A percentile compares a stretch with the other conserved stretches of the same genome.
phyloP scores from a whole-genome alignment of 2,113 vertebrate genomes.

The Bubalus kerabau region DNA sequence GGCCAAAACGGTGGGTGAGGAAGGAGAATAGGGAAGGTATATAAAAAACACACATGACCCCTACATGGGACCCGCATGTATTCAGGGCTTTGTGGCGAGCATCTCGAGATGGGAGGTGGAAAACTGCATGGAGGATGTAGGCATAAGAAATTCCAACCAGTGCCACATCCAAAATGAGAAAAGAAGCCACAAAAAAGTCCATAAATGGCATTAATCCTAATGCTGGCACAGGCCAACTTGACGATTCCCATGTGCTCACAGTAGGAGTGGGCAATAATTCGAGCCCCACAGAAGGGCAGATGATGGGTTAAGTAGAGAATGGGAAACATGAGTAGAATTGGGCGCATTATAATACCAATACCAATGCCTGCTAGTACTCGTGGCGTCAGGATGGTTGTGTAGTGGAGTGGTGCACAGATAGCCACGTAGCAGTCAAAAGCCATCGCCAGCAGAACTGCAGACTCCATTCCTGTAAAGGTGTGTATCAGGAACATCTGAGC shows the following conservation, averaged over 20 bases:
- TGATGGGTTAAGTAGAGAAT: neutral
- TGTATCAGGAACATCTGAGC: conserved; percentile 62
- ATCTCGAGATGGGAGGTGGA: neutral
- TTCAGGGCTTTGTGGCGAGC: conserved; percentile 33
- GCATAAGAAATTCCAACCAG: neutral
- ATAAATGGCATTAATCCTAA: neutral
- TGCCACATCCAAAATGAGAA: neutral
- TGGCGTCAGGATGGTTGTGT: neutral
- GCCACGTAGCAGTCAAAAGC: conserved; percentile 39
- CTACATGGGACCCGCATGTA: conserved; percentile 40
- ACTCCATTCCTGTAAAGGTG: conserved; percentile 39
- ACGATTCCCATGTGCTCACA: neutral
- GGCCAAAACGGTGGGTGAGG: conserved; percentile 24
- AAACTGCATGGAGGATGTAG: neutral
- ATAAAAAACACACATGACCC: conserved; percentile 39
- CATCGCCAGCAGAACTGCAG: conserved; percentile 23
- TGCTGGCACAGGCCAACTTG: neutral
- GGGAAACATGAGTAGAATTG: neutral
- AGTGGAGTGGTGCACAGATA: conserved; percentile 8
- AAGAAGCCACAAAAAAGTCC: neutral
- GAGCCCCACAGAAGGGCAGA: conserved; percentile 13
- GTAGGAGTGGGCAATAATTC: neutral
- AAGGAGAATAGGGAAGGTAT: neutral
- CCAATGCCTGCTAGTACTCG: neutral
- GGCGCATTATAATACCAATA: neutral